Evolutionary conservation across 2,113 vertebrate species (phyloP), one percentile per base, ranked within the genome.

Genomic region (Rhinopomastus cyanomelas): DNA sequence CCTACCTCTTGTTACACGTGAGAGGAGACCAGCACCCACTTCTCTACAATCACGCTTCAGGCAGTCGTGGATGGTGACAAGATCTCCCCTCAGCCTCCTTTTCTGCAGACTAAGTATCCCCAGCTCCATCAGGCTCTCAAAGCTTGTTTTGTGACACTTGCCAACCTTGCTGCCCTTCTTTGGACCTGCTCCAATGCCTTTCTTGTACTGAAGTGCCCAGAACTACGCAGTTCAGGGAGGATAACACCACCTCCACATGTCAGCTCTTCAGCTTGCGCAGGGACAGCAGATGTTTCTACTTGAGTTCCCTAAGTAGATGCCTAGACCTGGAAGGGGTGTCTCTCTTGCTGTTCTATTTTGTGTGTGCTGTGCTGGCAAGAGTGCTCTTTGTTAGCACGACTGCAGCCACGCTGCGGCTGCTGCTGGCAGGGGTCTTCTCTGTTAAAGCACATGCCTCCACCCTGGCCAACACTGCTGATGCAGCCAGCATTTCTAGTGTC

Each of bases 381-480:
- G 62, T 26, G 7, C 23, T 72, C 79, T 66, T 34, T 69, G 85
- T 72, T 76, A 88, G 77, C 86, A 36, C 30, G 81, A 80, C 69
- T 84, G 81, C 52, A 37, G 79, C 90, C 34, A 21, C 20, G 1
- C 62, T 62, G 61, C 0, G 1, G 44, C 83, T 79, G 84, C 49
- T 78, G 61, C 74, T 94, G 91, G 72, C 89, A 49, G 2, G 2
- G 32, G 30, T 44, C 34, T 48, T 23, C 73, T 75, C 27, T 78
- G 20, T 12, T 76, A 72, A 89, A 94, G 55, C 66, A 88, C 73
- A 79, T 48, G 66, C 55, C 88, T 91, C 67, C 81, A 16, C 15
- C 42, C 23, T 55, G 88, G 92, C 92, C 90, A 95, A 81, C 85
- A 84, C 81, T 91, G 68, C 81, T 90, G 6, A 9, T 57, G 57